Conservation (phyloP, 2,797 vertebrate genomes). For the Antennarius maculatus region DNA sequence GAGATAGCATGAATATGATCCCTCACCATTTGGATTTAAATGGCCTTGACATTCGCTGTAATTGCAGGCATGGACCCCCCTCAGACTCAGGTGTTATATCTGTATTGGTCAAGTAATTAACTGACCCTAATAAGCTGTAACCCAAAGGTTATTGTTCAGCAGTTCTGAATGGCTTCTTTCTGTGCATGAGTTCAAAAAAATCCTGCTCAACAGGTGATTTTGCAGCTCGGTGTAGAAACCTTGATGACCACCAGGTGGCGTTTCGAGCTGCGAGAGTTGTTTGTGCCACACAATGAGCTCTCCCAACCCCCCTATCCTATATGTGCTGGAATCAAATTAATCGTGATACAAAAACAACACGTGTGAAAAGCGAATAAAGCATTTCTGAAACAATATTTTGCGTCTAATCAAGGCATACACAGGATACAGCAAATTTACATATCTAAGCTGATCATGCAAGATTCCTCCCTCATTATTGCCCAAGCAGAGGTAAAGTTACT, state of each 20-base stretch:
- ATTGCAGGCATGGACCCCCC: background rate
- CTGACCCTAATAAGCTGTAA: background rate
- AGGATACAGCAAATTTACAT: background rate
- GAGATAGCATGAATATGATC: too few species aligned
- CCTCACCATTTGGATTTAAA: background rate
- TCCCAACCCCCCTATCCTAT: slow-evolving; percentile 28
- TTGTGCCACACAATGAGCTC: slow-evolving; percentile 49
- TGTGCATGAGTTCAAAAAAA: background rate
- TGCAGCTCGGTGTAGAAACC: background rate
- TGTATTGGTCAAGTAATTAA: background rate
- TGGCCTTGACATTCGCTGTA: background rate
- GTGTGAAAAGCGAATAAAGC: background rate
- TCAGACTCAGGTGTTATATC: background rate
- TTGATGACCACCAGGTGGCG: slow-evolving; percentile 56
- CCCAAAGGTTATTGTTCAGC: background rate
- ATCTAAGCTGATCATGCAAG: slow-evolving; percentile 2
- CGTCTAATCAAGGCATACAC: background rate
- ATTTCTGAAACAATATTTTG: background rate
- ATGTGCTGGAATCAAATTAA: slow-evolving; percentile 20
- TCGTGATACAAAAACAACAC: slow-evolving; percentile 19
- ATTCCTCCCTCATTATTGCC: slow-evolving; percentile 25
- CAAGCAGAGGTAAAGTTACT: background rate
- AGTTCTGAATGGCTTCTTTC: background rate
- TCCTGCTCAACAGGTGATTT: slow-evolving; percentile 69
- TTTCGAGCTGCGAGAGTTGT: slow-evolving; percentile 50